A percentile compares a stretch with the other conserved stretches of the same genome.
These are phyloP conservation scores for Sinocyclocheilus anshuiensis DNA, from an alignment of 2,113 vertebrate species.

Conservation along the genomic window DNA sequence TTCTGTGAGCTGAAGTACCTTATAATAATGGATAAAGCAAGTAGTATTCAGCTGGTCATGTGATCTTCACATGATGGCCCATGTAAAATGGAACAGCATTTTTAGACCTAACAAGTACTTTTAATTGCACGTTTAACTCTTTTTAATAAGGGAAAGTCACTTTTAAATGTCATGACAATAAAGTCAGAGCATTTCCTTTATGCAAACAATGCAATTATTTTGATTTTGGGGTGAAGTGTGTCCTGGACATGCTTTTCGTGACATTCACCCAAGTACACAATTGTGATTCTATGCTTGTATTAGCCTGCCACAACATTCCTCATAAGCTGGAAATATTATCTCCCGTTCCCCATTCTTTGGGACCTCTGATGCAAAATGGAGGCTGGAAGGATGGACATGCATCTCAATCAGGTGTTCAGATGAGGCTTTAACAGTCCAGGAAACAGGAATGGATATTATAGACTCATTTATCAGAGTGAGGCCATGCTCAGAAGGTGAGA, in stretches of 20 bases:
- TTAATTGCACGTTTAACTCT: neutral
- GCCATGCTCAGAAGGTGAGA: constrained; percentile 6
- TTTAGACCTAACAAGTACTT: too few relatives aligned
- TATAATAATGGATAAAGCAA: neutral
- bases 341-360: constrained; percentile 1
- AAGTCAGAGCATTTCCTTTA: neutral
- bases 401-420: constrained; percentile 22
- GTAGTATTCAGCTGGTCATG: neutral
- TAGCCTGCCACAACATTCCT: neutral
- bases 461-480: constrained; percentile 38
- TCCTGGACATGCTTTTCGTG: neutral
- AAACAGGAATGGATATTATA: constrained; percentile 25
- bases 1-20: neutral
- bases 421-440: constrained; percentile 9
- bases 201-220: neutral
- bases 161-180: neutral
- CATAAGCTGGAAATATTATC: neutral
- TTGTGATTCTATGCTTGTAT: constrained; percentile 25
- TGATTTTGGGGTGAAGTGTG: neutral
- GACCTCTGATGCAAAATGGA: constrained; percentile 27
- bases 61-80: neutral
- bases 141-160: neutral
- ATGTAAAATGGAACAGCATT: neutral
- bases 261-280: constrained; percentile 13
- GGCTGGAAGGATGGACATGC: neutral